A percentile compares a stretch with the other conserved stretches of the same genome.
These are phyloP conservation scores for Zoanthus sociatus DNA, from an alignment of 92 coral and sea anemone genomes.

Conservation along the genomic window DNA sequence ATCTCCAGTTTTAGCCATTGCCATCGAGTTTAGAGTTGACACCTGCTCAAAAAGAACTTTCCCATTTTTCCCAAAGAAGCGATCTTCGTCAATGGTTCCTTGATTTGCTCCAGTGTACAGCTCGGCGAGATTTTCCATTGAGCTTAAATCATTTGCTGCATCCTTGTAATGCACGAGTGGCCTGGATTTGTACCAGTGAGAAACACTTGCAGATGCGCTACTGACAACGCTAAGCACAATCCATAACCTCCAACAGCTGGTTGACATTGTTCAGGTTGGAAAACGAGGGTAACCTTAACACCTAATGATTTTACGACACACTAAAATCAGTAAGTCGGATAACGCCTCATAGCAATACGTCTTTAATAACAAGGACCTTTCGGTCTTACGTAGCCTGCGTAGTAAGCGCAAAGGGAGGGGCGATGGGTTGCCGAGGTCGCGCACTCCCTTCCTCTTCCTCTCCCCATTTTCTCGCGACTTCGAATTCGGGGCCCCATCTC, in stretches of 20 bases:
- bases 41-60: conserved; percentile 22
- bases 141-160: neutral
- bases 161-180: neutral
- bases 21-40: conserved; percentile 32
- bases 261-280: neutral
- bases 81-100: neutral
- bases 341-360: too few relatives aligned
- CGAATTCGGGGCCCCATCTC: too few relatives aligned
- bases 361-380: too few relatives aligned
- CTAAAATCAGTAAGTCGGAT: too few relatives aligned
- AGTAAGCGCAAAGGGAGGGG: too few relatives aligned
- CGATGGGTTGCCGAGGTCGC: too few relatives aligned
- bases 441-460: too few relatives aligned
- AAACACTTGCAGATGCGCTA: neutral
- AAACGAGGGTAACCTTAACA: too few relatives aligned
- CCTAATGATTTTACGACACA: too few relatives aligned
- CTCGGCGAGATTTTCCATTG: conserved; percentile 16
- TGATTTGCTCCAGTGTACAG: conserved; percentile 17
- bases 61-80: conserved; percentile 31
- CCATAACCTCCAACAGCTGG: neutral
- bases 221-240: neutral
- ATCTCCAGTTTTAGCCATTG: conserved; percentile 32
- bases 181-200: neutral
- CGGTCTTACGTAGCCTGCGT: too few relatives aligned
- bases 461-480: too few relatives aligned